A percentile compares a stretch with the other conserved stretches of the same genome.
Evolutionary conservation across 2,113 vertebrate species (phyloP).

Genomic region (Channa argus): DNA sequence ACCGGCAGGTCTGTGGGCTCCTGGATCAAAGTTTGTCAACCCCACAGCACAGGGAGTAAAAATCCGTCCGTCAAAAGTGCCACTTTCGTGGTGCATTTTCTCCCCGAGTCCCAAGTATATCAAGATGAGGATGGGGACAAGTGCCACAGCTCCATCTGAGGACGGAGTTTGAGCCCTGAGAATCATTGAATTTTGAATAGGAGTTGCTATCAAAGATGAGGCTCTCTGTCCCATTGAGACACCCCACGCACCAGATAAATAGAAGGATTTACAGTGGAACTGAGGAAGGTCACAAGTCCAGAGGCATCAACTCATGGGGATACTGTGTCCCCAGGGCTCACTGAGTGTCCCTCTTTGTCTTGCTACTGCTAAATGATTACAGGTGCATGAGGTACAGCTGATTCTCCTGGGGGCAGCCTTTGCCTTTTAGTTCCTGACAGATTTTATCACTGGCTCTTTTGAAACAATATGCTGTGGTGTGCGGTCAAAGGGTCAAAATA

Average conservation of each 20-base stretch:
- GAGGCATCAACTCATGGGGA: constrained; percentile 16
- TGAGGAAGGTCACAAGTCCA: constrained; percentile 43
- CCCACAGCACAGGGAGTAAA: constrained; percentile 26
- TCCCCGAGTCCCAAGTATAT: constrained; percentile 25
- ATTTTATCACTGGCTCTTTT: constrained; percentile 5
- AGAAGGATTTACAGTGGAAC: constrained; percentile 49
- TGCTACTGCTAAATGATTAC: constrained; percentile 20
- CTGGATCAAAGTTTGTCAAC: constrained; percentile 37
- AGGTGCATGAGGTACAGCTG: constrained; percentile 5
- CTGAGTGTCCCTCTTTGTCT: constrained; percentile 17
- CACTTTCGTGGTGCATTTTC: constrained; percentile 39
- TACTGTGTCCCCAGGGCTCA: not conserved
- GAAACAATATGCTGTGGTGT: constrained; percentile 3
- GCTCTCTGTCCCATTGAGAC: constrained; percentile 39
- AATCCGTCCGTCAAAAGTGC: constrained; percentile 9
- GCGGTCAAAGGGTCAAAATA: not conserved
- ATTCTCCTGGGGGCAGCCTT: constrained; percentile 3
- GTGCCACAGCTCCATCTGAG: not conserved
- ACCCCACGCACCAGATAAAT: constrained; percentile 25
- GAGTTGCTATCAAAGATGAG: constrained; percentile 23
- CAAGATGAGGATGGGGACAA: constrained; percentile 31
- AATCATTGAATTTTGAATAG: constrained; percentile 64
- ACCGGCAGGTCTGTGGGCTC: constrained; percentile 4
- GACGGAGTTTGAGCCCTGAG: constrained; percentile 41
- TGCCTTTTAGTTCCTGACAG: constrained; percentile 5